A percentile compares a stretch with the other conserved stretches of the same genome.
Conservation (phyloP, 2,888 invertebrate species). For the Panopea generosa region DNA sequence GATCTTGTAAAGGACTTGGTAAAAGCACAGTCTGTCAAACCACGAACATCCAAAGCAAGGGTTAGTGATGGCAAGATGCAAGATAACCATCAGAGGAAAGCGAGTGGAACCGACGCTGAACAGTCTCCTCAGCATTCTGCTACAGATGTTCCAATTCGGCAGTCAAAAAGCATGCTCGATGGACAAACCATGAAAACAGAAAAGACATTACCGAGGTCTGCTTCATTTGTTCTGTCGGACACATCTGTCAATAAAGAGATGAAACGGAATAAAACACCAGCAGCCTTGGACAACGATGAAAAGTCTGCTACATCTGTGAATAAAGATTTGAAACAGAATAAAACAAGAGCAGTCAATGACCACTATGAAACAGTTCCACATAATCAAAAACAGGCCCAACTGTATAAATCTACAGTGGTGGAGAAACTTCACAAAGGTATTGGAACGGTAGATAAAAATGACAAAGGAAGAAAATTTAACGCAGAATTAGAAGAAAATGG, state of each 20-base stretch:
- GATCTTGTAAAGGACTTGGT: slow-evolving; percentile 49
- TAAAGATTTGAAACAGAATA: too few relatives aligned
- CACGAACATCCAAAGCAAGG: neutral
- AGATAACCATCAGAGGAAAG: neutral
- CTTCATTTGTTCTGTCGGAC: too few relatives aligned
- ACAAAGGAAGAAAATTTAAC: neutral
- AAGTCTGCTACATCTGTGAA: too few relatives aligned
- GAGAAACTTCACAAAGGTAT: slow-evolving; percentile 27
- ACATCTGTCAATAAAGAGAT: too few relatives aligned
- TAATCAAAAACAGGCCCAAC: neutral
- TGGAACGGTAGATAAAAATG: slow-evolving; percentile 8
- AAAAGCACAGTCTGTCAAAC: slow-evolving; percentile 37
- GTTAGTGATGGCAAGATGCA: slow-evolving; percentile 3
- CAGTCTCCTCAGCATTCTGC: slow-evolving; percentile 12
- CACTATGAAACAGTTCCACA: too few relatives aligned
- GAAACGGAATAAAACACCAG: too few relatives aligned
- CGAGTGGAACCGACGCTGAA: slow-evolving; percentile 46
- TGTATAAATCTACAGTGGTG: slow-evolving; percentile 1
- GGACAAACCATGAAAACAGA: neutral
- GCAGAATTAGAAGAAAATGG: neutral
- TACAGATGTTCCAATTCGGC: neutral
- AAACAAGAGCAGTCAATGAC: too few relatives aligned
- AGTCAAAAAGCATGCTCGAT: neutral
- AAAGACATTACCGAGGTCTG: too few relatives aligned
- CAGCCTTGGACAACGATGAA: too few relatives aligned